Evolutionary conservation across 2,113 vertebrate genomes (phyloP).

Genomic region (Clinocottus analis): DNA sequence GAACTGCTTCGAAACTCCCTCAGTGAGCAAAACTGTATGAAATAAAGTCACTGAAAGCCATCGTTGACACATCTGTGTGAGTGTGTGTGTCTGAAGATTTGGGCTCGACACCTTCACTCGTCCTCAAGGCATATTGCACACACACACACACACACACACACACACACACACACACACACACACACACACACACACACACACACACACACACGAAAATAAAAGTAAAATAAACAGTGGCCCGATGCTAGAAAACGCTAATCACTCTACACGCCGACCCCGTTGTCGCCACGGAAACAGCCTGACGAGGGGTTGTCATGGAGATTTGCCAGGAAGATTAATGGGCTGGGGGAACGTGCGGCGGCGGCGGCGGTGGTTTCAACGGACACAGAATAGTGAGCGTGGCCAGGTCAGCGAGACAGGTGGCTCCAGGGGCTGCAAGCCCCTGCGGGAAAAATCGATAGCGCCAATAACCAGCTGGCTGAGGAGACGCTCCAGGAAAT

Average conservation of each 20-base stretch:
- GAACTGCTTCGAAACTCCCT: neutral
- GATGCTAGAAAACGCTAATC: constrained; percentile 54
- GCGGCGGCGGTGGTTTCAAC: constrained; percentile 13
- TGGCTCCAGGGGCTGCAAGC: constrained; percentile 12
- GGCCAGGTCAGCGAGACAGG: constrained; percentile 54
- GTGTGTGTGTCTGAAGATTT: constrained; percentile 6
- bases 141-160: constrained; percentile 9
- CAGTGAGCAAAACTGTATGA: constrained; percentile 2
- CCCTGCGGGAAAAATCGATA: constrained; percentile 41
- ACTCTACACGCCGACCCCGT: constrained; percentile 33
- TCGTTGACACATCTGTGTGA: no score
- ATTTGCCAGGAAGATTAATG: constrained; percentile 68
- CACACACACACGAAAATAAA: constrained; percentile 2
- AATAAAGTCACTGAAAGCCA: neutral
- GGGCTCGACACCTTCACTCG: neutral
- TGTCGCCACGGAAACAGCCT: constrained; percentile 59
- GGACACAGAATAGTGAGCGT: constrained; percentile 49
- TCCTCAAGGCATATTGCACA: no score
- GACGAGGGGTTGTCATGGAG: constrained; percentile 69
- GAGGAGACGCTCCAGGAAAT: constrained; percentile 62
- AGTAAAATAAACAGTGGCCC: constrained; percentile 2
- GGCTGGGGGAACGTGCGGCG: constrained; percentile 15
- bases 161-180: no score
- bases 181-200: neutral
- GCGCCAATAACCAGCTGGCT: constrained; percentile 57